Conservation (phyloP, 2,797 vertebrate genomes). For the Acrossocheilus wenchowensis region DNA sequence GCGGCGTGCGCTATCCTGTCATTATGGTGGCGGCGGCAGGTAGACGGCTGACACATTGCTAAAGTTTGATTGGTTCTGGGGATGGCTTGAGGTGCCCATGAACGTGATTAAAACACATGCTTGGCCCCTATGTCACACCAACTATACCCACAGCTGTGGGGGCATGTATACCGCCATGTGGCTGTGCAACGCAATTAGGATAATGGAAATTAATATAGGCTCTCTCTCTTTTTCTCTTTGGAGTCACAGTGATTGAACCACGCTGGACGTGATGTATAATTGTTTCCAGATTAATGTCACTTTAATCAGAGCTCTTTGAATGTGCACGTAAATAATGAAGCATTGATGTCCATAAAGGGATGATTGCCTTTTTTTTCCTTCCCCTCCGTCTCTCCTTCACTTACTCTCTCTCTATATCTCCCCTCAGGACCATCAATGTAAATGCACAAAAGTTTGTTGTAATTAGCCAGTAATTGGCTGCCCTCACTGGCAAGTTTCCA, state of each 20-base stretch:
- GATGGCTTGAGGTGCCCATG: conserved; percentile 11
- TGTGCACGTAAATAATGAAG: conserved; percentile 73
- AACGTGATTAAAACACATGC: conserved; percentile 33
- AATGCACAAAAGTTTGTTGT: conserved; percentile 57
- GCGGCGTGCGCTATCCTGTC: neutral
- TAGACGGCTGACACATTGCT: conserved; percentile 15
- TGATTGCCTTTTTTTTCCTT: conserved; percentile 18
- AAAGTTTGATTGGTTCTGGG: conserved; percentile 40
- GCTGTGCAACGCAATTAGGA: conserved; percentile 75
- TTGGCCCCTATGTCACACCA: conserved; percentile 25
- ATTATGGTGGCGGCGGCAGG: conserved; percentile 1
- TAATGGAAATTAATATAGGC: conserved; percentile 73
- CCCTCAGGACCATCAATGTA: conserved; percentile 52
- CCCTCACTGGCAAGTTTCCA: conserved; percentile 38
- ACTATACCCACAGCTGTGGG: conserved; percentile 32
- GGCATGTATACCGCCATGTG: conserved; percentile 36
- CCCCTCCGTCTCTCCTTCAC: conserved; percentile 14
- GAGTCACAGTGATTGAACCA: conserved; percentile 76
- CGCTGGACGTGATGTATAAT: conserved; percentile 76
- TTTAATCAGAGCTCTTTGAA: conserved; percentile 76
- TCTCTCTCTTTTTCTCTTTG: conserved; percentile 44
- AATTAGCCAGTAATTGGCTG: conserved; percentile 56
- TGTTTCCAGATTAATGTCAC: conserved; percentile 75
- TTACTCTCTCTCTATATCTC: conserved; percentile 26
- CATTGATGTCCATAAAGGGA: conserved; percentile 66